These are phyloP conservation scores for Drosophila mettleri DNA, from an alignment of 2,888 invertebrate species.

Conservation along the genomic window DNA sequence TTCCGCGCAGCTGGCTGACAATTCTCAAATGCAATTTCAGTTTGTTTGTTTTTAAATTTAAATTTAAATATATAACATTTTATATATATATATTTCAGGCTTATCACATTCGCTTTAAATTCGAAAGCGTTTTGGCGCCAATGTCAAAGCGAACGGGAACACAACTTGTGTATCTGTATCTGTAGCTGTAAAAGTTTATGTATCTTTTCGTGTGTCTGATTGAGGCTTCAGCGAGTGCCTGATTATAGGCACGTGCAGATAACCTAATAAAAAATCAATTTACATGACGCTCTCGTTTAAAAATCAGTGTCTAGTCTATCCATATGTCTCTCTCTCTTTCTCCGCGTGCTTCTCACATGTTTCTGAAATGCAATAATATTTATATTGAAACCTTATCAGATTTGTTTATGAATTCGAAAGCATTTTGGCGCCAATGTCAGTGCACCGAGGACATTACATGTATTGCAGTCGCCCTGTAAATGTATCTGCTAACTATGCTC, in stretches of 20 bases:
- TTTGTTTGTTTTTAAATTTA: slow-evolving; percentile 28
- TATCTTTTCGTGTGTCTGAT: slow-evolving; percentile 5
- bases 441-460: neutral
- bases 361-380: neutral
- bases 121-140: slow-evolving; percentile 63
- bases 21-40: slow-evolving; percentile 47
- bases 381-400: slow-evolving; percentile 56
- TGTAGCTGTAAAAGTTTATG: slow-evolving; percentile 10
- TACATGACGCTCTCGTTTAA: slow-evolving; percentile 19
- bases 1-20: slow-evolving; percentile 4
- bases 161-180: neutral
- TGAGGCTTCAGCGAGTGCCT: slow-evolving; percentile 30
- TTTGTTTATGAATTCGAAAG: slow-evolving; percentile 43
- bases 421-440: slow-evolving; percentile 65
- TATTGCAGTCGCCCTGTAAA: slow-evolving; percentile 5
- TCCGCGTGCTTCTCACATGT: neutral
- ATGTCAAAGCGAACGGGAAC: slow-evolving; percentile 46
- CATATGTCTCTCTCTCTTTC: neutral
- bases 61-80: neutral
- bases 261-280: slow-evolving; percentile 58
- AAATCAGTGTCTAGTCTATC: slow-evolving; percentile 30
- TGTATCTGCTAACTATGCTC: slow-evolving; percentile 12
- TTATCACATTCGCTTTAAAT: slow-evolving; percentile 59
- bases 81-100: slow-evolving; percentile 9
- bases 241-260: slow-evolving; percentile 62